Evolutionary conservation across 2,797 vertebrate species (phyloP), one percentile per base, ranked within the genome.

Genomic region (Typhlichthys subterraneus): DNA sequence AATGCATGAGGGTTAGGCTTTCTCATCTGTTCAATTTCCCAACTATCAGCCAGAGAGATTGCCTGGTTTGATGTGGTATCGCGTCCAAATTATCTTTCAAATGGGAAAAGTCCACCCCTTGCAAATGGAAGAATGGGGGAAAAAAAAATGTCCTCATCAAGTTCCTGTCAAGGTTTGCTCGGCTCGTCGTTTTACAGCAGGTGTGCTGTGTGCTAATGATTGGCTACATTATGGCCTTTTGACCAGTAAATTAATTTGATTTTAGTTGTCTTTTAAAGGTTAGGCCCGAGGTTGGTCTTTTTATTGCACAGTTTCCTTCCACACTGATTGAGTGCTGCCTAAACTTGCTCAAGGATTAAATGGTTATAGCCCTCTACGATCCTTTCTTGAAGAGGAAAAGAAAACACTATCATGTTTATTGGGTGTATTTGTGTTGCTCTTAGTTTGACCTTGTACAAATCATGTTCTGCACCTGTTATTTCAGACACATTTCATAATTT

Each of bases 11-110:
- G 77, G 79, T 85, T 80, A 85, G 85, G 73, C 79, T 85, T 88
- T 78, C 83, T 91, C 89, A 89, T 93, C 89, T 92, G 91, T 92
- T 92, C 92, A 93, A 93, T 94, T 92, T 92, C 88, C 90, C 84
- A 79, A 89, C 89, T 87, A 92, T 93, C 90, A 92, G 79, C 69
- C 68, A 61, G 76, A 90, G 80, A 91, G 88, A 93, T 93, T 91
- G 90, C 84, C 76, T 84, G 80, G 83, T 88, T 91, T 92, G 87
- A 89, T 91, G 89, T 84, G 86, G 85, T 85, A 90, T 85, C 53
- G 48, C 80, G 83, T 75, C 81, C 82, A 89, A 91, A 93, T 92
- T 89, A 89, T 90, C 82, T 87, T 85, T 85, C 77, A 83, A 89
- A 91, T 88, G 75, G 85, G 84, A 89, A 88, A 89, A 85, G 72